Evolutionary conservation across 2,888 invertebrate genomes (phyloP).

Genomic region (Amaurobius ferox): DNA sequence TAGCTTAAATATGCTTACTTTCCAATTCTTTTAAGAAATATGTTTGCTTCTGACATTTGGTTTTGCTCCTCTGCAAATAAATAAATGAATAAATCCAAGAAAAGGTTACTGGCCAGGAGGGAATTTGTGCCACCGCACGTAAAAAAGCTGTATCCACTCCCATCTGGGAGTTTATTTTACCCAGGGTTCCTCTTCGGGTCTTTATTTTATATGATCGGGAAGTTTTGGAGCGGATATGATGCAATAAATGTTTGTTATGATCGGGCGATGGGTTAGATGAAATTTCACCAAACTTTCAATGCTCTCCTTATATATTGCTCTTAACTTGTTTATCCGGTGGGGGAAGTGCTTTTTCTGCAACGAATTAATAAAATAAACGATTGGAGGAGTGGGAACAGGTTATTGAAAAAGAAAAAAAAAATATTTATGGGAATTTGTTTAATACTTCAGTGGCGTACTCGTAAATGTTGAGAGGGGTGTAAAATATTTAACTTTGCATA

Average conservation of each 20-base stretch:
- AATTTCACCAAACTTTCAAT: neutral
- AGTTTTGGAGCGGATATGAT: slow-evolving; percentile 49
- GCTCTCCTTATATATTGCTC: slow-evolving; percentile 39
- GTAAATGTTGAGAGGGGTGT: too few species aligned
- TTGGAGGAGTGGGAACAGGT: neutral
- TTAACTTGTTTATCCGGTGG: slow-evolving; percentile 57
- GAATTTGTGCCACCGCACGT: neutral
- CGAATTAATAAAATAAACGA: neutral
- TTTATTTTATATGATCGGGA: slow-evolving; percentile 58
- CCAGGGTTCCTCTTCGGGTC: slow-evolving; percentile 6
- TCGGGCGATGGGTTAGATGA: slow-evolving; percentile 27
- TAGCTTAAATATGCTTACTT: too few species aligned
- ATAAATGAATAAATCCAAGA: too few species aligned
- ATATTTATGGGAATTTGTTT: neutral
- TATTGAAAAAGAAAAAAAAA: neutral
- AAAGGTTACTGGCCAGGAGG: neutral
- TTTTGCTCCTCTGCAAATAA: too few species aligned
- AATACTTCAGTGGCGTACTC: too few species aligned
- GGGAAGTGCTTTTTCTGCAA: neutral
- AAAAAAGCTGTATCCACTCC: neutral
- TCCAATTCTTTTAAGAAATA: too few species aligned
- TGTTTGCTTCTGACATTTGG: too few species aligned
- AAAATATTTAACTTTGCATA: too few species aligned
- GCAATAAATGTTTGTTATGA: slow-evolving; percentile 67
- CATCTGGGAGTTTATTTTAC: neutral